phyloP scores from a whole-genome alignment of 1,140 invertebrate genomes.

The Drosophila yakuba region DNA sequence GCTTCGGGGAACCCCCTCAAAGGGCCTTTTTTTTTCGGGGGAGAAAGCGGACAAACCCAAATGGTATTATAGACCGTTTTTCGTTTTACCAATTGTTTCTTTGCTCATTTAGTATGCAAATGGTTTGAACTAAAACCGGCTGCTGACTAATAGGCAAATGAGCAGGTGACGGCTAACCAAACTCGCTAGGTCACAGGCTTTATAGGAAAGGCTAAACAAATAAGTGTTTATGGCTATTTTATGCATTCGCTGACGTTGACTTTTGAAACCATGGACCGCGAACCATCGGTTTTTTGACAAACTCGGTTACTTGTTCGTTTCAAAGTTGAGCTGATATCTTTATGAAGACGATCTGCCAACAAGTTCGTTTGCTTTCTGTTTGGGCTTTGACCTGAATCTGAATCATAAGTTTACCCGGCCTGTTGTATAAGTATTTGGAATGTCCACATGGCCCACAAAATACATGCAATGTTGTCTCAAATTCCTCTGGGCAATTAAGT shows the following conservation, averaged over 20 bases:
- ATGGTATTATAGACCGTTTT: slow-evolving; percentile 8
- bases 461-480: slow-evolving; percentile 29
- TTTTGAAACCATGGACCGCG: slow-evolving; percentile 37
- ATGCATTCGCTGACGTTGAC: slow-evolving; percentile 59
- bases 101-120: slow-evolving; percentile 52
- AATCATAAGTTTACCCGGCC: slow-evolving; percentile 33
- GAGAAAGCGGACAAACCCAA: slow-evolving; percentile 21
- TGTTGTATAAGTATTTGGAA: slow-evolving; percentile 34
- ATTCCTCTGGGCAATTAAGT: slow-evolving; percentile 40
- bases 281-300: slow-evolving; percentile 42
- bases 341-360: slow-evolving; percentile 28
- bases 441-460: slow-evolving; percentile 37
- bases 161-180: slow-evolving; percentile 34
- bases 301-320: slow-evolving; percentile 43
- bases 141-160: slow-evolving; percentile 43
- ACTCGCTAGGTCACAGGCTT: slow-evolving; percentile 49
- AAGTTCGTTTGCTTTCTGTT: slow-evolving; percentile 26
- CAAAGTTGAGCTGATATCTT: slow-evolving; percentile 14
- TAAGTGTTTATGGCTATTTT: slow-evolving; percentile 66
- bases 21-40: slow-evolving; percentile 3
- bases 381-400: slow-evolving; percentile 41
- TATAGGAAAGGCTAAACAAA: slow-evolving; percentile 25
- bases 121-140: slow-evolving; percentile 42
- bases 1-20: slow-evolving; percentile 13
- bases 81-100: slow-evolving; percentile 28